A percentile compares a stretch with the other conserved stretches of the same genome.
phyloP scores from a whole-genome alignment of 1,140 invertebrate species.

The Vanessa tameamea region DNA sequence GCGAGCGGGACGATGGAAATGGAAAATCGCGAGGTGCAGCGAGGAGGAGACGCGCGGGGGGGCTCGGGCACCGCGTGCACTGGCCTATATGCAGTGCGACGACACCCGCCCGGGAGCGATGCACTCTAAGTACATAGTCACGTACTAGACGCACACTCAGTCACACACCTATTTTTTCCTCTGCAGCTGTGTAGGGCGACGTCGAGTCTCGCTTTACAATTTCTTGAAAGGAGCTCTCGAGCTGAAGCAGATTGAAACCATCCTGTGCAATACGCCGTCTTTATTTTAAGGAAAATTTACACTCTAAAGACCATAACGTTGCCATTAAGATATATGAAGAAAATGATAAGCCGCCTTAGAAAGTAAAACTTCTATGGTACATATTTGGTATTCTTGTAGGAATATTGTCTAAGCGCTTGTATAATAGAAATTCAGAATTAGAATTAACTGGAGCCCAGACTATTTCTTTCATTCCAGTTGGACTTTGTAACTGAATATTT shows the following conservation, averaged over 20 bases:
- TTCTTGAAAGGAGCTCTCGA: constrained; percentile 67
- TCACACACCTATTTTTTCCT: constrained; percentile 71
- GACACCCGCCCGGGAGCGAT: constrained; percentile 78
- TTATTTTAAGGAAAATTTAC: constrained; percentile 48
- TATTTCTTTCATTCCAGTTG: too few species aligned
- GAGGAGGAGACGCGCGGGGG: constrained; percentile 40
- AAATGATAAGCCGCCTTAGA: constrained; percentile 7
- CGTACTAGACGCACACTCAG: constrained; percentile 73
- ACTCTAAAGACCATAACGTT: constrained; percentile 38
- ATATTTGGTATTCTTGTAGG: not conserved
- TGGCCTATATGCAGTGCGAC: constrained; percentile 80
- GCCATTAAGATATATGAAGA: constrained; percentile 26
- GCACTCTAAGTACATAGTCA: constrained; percentile 75
- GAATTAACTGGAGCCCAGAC: too few species aligned
- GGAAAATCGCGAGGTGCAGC: constrained; percentile 75
- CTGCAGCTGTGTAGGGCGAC: constrained; percentile 63
- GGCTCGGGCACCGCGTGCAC: constrained; percentile 73
- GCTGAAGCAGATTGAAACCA: constrained; percentile 66
- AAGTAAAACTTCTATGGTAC: not conserved
- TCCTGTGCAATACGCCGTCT: constrained; percentile 45
- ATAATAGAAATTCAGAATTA: too few species aligned
- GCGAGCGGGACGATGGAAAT: constrained; percentile 71
- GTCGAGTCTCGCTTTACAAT: constrained; percentile 69
- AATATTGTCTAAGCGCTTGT: not conserved
- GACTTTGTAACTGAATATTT: too few species aligned